Conservation (phyloP, 37 sponge, comb jelly and placozoan species). For the Ianthella basta region DNA sequence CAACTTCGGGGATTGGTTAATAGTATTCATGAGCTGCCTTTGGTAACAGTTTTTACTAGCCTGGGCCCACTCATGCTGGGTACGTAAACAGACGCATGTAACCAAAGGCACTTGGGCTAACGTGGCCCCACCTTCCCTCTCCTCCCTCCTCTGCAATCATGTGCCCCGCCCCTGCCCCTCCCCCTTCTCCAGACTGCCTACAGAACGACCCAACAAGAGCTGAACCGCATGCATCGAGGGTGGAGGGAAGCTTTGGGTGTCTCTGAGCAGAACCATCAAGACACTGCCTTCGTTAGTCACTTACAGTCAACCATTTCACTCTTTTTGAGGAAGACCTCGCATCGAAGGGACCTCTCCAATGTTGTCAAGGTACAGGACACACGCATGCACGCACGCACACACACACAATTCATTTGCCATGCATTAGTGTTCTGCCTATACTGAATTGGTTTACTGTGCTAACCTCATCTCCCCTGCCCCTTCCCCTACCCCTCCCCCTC, state of each 20-base stretch:
- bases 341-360: neutral
- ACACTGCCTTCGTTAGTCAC: constrained; percentile 40
- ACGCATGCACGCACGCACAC: too few relatives aligned
- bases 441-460: neutral
- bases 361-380: constrained; percentile 27
- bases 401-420: too few relatives aligned
- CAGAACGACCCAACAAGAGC: neutral
- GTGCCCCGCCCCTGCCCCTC: too few relatives aligned
- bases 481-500: too few relatives aligned
- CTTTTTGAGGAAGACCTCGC: constrained; percentile 47
- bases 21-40: too few relatives aligned
- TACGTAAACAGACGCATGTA: too few relatives aligned
- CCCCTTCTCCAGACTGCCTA: constrained; percentile 42
- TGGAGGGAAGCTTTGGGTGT: constrained; percentile 44
- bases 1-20: too few relatives aligned
- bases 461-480: too few relatives aligned
- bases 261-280: neutral
- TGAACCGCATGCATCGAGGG: constrained; percentile 38
- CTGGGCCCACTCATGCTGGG: too few relatives aligned
- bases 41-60: too few relatives aligned
- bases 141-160: neutral
- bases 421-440: neutral
- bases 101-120: too few relatives aligned
- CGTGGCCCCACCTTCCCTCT: neutral
- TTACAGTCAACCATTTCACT: constrained; percentile 56